phyloP scores from a whole-genome alignment of 1,140 invertebrate genomes.

The Lysiphlebus fabarum region DNA sequence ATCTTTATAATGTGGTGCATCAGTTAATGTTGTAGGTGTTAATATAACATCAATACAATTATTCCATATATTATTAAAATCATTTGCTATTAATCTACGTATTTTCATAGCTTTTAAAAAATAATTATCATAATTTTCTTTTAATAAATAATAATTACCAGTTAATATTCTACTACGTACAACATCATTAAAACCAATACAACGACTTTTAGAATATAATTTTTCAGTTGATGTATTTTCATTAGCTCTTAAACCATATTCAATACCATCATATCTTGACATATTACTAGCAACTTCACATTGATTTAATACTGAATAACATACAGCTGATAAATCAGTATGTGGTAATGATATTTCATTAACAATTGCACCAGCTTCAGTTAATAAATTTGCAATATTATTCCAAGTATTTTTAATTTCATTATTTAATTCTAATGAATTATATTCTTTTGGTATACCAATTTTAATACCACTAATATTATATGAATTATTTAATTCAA shows the following conservation, averaged over 20 bases:
- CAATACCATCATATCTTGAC: slow-evolving; percentile 92
- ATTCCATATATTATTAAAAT: slow-evolving; percentile 77
- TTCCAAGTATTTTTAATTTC: slow-evolving; percentile 78
- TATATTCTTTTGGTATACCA: slow-evolving; percentile 85
- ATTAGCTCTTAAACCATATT: slow-evolving; percentile 79
- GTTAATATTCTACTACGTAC: slow-evolving; percentile 89
- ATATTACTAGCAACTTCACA: slow-evolving; percentile 98
- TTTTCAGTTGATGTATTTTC: slow-evolving; percentile 75
- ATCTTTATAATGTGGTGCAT: slow-evolving; percentile 77
- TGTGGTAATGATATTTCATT: slow-evolving; percentile 78
- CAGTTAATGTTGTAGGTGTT: slow-evolving; percentile 86
- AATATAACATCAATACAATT: slow-evolving; percentile 76
- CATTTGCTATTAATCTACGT: slow-evolving; percentile 80
- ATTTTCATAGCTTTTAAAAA: slow-evolving; percentile 89
- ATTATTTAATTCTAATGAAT: slow-evolving; percentile 66
- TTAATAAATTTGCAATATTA: slow-evolving; percentile 69
- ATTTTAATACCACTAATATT: slow-evolving; percentile 69
- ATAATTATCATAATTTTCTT: slow-evolving; percentile 89
- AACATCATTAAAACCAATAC: slow-evolving; percentile 83
- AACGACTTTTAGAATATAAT: slow-evolving; percentile 76
- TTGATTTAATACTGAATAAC: slow-evolving; percentile 90
- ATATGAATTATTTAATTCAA: slow-evolving; percentile 54
- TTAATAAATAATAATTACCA: slow-evolving; percentile 94
- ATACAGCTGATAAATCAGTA: slow-evolving; percentile 83
- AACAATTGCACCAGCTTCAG: slow-evolving; percentile 69